Conservation (phyloP, 2,113 vertebrate species). For the Triplophysa tibetana region DNA sequence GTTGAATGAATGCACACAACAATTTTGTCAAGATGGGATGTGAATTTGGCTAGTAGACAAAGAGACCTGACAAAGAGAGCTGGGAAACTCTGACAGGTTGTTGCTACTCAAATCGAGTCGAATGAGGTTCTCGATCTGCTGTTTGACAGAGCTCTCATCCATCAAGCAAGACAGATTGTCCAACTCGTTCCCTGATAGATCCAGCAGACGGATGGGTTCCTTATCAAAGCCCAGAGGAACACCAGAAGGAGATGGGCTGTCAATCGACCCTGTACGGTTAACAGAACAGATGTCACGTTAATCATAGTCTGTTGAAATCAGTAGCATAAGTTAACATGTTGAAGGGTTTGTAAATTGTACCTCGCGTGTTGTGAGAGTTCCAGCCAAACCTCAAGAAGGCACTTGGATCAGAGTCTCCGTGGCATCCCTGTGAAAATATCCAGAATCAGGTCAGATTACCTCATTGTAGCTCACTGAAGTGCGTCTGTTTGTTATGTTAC, state of each 20-base stretch:
- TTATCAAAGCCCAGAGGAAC: conserved; percentile 75
- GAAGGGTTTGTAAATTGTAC: conserved; percentile 39
- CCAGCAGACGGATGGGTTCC: conserved; percentile 85
- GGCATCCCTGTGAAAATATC: conserved; percentile 56
- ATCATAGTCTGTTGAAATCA: no score
- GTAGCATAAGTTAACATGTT: not conserved
- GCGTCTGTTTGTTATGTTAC: conserved; percentile 59
- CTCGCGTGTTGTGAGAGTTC: conserved; percentile 54
- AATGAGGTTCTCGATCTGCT: conserved; percentile 81
- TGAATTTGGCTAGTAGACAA: not conserved
- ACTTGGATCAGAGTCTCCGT: conserved; percentile 54
- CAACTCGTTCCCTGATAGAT: conserved; percentile 93
- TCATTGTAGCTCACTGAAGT: not conserved
- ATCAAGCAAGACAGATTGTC: conserved; percentile 80
- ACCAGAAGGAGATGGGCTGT: conserved; percentile 73
- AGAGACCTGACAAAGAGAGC: conserved; percentile 81
- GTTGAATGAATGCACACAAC: no score
- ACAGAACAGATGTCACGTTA: not conserved
- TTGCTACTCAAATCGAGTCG: conserved; percentile 92
- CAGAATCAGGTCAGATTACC: not conserved
- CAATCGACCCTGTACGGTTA: conserved; percentile 60
- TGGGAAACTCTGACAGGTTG: conserved; percentile 79
- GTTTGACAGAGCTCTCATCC: conserved; percentile 73
- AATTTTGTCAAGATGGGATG: not conserved
- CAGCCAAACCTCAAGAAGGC: conserved; percentile 52